Base-by-base conservation (phyloP, 1,140 invertebrate genomes). In the Formica exsecta region DNA sequence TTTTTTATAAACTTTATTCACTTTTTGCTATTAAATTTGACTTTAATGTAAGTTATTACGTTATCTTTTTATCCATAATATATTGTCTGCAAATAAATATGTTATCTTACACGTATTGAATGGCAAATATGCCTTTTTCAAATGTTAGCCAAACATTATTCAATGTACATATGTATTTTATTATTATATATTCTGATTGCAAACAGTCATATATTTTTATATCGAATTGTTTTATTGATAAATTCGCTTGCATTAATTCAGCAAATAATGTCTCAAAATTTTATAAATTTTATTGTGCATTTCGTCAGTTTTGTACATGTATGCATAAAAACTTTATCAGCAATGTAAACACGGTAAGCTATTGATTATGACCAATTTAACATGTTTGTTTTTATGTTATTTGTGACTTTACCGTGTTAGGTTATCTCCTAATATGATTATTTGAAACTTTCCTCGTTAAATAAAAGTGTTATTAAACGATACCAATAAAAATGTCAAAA, bases 161-260 rank as follows among this genome's bases (percentile, higher is more conserved):
- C 9, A 16, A 74, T 22, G 22, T 25, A 3, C 7, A 57, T 38
- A 11, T n/a, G 9, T n/a, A 76, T 32, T 32, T 32, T 32, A 3
- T 32, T 32, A 32, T 29, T 29, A 36, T 32, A 9, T 51, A 51
- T 51, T 51, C n/a, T 25, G 7, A 29, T 64, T 2, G 13, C 3
- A 22, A 36, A n/a, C 7, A 81, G 79, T 81, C 66, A 61, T 44
- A 51, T 51, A 44, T 73, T 80, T 73, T 8, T 61, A 36, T 44
- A 36, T 83, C 57, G 54, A 74, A 3, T 73, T 70, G 44, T 32
- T 74, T 8, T 22, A 22, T 74, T 54, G 25, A 71, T 44, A 81
- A 74, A 36, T 83, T 73, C 54, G 1, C 29, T 62, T 51, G 11
- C 6, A 29, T 73, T 3, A 61, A 74, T 83, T 7, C n/a, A 36